These are phyloP conservation scores for Berghia stephanieae DNA, from an alignment of 1,140 invertebrate genomes.

Conservation along the genomic window DNA sequence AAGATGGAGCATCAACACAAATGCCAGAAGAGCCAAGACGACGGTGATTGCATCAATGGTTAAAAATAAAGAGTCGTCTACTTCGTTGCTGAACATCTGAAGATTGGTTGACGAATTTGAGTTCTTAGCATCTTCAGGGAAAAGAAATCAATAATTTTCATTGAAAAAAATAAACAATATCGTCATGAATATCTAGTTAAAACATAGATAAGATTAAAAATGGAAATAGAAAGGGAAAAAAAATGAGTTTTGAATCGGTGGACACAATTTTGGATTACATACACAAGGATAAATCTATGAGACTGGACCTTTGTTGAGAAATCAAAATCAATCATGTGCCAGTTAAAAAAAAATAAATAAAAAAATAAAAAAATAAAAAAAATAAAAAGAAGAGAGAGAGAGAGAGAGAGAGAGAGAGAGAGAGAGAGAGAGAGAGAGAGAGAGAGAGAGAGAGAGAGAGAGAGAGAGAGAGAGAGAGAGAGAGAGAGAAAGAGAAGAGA, in stretches of 20 bases:
- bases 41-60: constrained; percentile 59
- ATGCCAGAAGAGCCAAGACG: constrained; percentile 78
- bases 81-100: constrained; percentile 43
- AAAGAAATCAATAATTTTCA: too few relatives aligned
- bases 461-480: background rate
- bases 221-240: background rate
- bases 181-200: background rate
- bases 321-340: too few relatives aligned
- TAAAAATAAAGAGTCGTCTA: constrained; percentile 61
- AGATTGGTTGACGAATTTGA: constrained; percentile 33
- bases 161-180: too few relatives aligned
- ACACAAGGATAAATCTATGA: too few relatives aligned
- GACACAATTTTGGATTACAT: background rate
- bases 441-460: background rate
- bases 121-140: background rate
- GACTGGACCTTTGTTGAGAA: too few relatives aligned
- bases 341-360: background rate
- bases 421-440: background rate
- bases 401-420: background rate
- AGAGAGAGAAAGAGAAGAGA: background rate
- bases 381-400: background rate
- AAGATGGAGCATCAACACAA: constrained; percentile 84
- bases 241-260: background rate
- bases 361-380: constrained; percentile 12
- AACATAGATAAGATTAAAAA: background rate